Base-by-base conservation (phyloP, 2,888 invertebrate genomes). In the Hemistola chrysoprasaria region DNA sequence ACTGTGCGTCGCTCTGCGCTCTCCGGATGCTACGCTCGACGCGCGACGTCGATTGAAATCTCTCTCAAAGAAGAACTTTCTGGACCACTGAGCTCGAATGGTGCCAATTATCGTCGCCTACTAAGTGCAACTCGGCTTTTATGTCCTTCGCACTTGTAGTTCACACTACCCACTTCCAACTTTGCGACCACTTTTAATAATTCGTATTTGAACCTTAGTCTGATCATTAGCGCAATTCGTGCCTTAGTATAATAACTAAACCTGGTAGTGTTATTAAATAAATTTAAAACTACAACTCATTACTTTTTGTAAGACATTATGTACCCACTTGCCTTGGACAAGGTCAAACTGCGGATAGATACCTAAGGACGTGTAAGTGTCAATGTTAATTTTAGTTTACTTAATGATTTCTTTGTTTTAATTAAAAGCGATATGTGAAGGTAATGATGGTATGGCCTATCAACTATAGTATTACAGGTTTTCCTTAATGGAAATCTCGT, bases 21-120 rank as follows among this genome's bases (percentile, higher is more conserved):
- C 56, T 39, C 50, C 71, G 74, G 78, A 77, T 76, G 57, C 66
- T 62, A 54, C 59, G 58, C 63, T 66, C 60, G 57, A 54, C 69
- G n/a, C n/a, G n/a, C n/a, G n/a, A n/a, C n/a, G n/a, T n/a, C n/a
- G 65, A 60, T 62, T 65, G 68, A 72, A 73, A 69, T 71, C 67
- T 70, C 66, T 61, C 62, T 70, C 82, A 84, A 86, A 81, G 79
- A 73, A 65, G 58, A 69, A 68, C 60, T 82, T 85, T 87, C 83
- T 78, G 77, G 71, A 68, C 68, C 71, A 65, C 52, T 81, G 78
- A 69, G 53, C 65, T 58, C 64, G 64, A 82, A 82, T 74, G 61
- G 68, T 71, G 60, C 71, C 77, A 79, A 81, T 82, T 82, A 54
- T 57, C 56, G 44, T 47, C 50, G 50, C 53, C 44, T 53, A 55